These are phyloP conservation scores for Hypomecis punctinalis DNA, from an alignment of 2,888 invertebrate genomes.

Conservation along the genomic window DNA sequence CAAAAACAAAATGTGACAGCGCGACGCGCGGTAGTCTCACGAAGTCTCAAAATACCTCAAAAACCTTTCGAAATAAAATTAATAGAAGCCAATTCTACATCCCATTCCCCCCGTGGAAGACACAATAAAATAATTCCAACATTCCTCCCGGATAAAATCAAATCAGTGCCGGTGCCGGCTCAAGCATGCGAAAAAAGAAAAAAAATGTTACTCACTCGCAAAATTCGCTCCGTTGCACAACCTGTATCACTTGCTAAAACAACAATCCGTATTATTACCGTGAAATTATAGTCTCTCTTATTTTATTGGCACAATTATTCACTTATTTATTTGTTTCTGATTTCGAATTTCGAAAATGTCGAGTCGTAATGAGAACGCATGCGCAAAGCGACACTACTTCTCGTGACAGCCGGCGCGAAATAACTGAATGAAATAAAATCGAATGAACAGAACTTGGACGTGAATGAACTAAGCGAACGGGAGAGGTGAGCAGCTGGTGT, in stretches of 20 bases:
- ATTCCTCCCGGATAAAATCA: conserved; percentile 61
- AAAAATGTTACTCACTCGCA: conserved; percentile 71
- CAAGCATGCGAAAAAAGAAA: conserved; percentile 66
- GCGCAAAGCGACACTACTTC: conserved; percentile 62
- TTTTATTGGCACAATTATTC: conserved; percentile 60
- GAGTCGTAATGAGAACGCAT: conserved; percentile 60
- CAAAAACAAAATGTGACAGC: background rate
- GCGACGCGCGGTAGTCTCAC: background rate
- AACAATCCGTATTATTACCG: conserved; percentile 28
- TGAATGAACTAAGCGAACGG: conserved; percentile 26
- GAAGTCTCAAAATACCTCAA: background rate
- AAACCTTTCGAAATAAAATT: conserved; percentile 7
- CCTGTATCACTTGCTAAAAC: conserved; percentile 43
- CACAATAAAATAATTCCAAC: conserved; percentile 36
- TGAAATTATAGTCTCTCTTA: conserved; percentile 34
- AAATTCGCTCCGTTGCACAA: conserved; percentile 65
- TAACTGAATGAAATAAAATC: conserved; percentile 51
- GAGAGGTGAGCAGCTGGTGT: conserved; percentile 12
- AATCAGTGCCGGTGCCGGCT: conserved; percentile 67
- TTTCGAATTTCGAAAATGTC: conserved; percentile 70
- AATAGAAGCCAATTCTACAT: conserved; percentile 5
- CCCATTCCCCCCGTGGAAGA: conserved; percentile 18
- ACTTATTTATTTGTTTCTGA: conserved; percentile 78
- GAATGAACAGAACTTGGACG: conserved; percentile 27
- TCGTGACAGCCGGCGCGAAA: conserved; percentile 64